Conservation (phyloP, 2,797 vertebrate species). For the Lutjanus argentimaculatus region DNA sequence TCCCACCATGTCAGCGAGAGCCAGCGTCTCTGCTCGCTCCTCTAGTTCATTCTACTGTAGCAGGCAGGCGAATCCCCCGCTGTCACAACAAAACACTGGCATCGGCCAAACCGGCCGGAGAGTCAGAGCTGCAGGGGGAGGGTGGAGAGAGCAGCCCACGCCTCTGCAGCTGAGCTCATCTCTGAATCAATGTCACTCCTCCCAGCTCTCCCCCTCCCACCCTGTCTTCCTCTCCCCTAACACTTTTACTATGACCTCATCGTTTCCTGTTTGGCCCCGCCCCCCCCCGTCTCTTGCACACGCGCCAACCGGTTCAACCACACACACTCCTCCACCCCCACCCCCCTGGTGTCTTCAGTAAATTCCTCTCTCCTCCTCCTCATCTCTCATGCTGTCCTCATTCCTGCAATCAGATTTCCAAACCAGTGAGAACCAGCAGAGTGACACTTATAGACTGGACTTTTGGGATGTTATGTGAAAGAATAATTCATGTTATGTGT, state of each 20-base stretch:
- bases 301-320: slow-evolving; percentile 41
- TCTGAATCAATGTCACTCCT: slow-evolving; percentile 79
- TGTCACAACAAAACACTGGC: slow-evolving; percentile 81
- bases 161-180: slow-evolving; percentile 87
- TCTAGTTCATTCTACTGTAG: slow-evolving; percentile 77
- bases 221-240: slow-evolving; percentile 41
- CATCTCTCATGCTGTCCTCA: slow-evolving; percentile 14
- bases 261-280: slow-evolving; percentile 77
- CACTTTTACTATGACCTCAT: slow-evolving; percentile 82
- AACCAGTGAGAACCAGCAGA: slow-evolving; percentile 10
- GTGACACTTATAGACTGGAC: background rate
- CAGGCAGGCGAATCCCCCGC: slow-evolving; percentile 47
- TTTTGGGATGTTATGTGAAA: background rate
- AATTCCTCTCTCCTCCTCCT: slow-evolving; percentile 34
- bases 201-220: slow-evolving; percentile 41
- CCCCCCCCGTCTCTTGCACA: slow-evolving; percentile 59
- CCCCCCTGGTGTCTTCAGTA: slow-evolving; percentile 40
- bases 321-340: slow-evolving; percentile 13
- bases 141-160: slow-evolving; percentile 70
- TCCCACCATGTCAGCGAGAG: slow-evolving; percentile 85
- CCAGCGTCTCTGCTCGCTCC: slow-evolving; percentile 45
- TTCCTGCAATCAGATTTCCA: slow-evolving; percentile 45
- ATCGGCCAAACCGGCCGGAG: slow-evolving; percentile 54
- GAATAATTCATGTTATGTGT: background rate
- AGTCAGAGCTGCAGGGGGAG: slow-evolving; percentile 50